phyloP scores from a whole-genome alignment of 2,113 vertebrate genomes.

The Rattus norvegicus region GRCr8 NC_086028.1:36168001-36168500 shows the following conservation, averaged over 20 bases:
- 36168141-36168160: background rate
- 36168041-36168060: background rate
- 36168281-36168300: background rate
- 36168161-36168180: background rate
- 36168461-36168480: background rate
- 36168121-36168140: background rate
- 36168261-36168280: background rate
- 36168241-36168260: background rate
- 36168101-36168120: background rate
- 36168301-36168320: rapidly evolving
- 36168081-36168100: background rate
- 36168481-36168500: background rate
- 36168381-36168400: background rate
- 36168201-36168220: background rate
- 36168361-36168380: background rate
- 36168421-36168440: background rate
- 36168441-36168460: background rate
- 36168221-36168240: background rate
- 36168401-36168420: background rate
- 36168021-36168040: background rate
- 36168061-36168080: background rate
- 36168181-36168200: background rate
- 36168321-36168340: rapidly evolving
- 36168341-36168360: background rate
- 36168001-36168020: background rate